phyloP scores from a whole-genome alignment of 1,140 invertebrate genomes.

The Sitobion miscanthi region DNA sequence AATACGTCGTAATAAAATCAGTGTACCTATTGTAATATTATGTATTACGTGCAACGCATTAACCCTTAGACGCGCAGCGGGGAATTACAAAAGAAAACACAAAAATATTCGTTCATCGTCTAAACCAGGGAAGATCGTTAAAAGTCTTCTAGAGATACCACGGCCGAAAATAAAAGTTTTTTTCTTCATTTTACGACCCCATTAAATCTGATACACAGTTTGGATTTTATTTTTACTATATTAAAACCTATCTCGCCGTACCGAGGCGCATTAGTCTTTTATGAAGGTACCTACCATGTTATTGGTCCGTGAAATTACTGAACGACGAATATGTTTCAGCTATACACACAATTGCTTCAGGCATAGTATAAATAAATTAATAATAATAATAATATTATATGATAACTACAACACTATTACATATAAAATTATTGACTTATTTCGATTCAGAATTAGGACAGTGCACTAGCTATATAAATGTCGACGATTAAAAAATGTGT shows the following conservation, averaged over 20 bases:
- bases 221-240: not conserved
- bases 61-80: not conserved
- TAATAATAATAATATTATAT: not conserved
- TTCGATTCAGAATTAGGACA: not conserved
- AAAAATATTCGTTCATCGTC: not conserved
- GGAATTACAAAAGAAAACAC: no score
- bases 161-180: not conserved
- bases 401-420: not conserved
- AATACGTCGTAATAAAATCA: not conserved
- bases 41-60: not conserved
- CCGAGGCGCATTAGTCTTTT: not conserved
- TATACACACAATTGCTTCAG: not conserved
- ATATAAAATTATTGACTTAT: not conserved
- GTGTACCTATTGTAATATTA: no score
- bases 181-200: not conserved
- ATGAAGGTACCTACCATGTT: not conserved
- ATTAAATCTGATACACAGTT: not conserved
- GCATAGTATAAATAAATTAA: not conserved
- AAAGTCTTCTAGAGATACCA: not conserved
- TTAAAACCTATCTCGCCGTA: not conserved
- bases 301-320: not conserved
- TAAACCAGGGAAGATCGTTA: not conserved
- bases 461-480: not conserved
- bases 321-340: not conserved
- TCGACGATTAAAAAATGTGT: not conserved